Conservation (phyloP, 2,888 invertebrate species). For the Biston betularia region DNA sequence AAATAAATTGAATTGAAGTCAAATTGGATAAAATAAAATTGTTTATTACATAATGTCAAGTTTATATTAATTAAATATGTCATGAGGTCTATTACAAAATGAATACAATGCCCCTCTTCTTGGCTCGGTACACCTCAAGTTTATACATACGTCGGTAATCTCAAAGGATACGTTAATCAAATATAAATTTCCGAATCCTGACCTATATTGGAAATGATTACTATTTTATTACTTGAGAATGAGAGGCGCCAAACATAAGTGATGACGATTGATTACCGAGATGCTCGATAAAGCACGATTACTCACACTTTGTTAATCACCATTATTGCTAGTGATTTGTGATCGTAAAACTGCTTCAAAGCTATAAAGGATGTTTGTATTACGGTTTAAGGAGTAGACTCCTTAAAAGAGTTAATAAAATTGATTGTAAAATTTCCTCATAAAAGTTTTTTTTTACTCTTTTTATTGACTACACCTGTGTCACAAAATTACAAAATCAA, state of each 20-base stretch:
- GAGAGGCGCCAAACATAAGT: conserved; percentile 37
- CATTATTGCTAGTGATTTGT: conserved; percentile 26
- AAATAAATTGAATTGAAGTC: no score
- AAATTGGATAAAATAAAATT: no score
- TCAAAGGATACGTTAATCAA: conserved; percentile 21
- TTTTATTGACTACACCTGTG: no score
- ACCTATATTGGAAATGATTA: conserved; percentile 32
- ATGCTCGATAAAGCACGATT: conserved; percentile 38
- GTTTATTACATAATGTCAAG: no score
- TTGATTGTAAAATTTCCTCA: not conserved
- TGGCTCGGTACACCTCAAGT: not conserved
- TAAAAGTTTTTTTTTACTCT: no score
- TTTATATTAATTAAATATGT: no score
- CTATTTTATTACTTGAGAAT: conserved; percentile 25
- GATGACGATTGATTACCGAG: conserved; percentile 26
- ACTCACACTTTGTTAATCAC: conserved; percentile 40
- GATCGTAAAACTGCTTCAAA: conserved; percentile 26
- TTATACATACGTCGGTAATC: not conserved
- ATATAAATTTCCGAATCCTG: conserved; percentile 33
- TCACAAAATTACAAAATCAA: no score
- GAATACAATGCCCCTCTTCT: not conserved
- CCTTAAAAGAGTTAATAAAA: conserved; percentile 17
- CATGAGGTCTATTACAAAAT: no score
- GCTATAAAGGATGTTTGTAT: conserved; percentile 25
- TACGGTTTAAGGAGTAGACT: conserved; percentile 27